Percentiles rank a stretch among this genome's conserved stretches.
phyloP scores from a whole-genome alignment of 1,140 invertebrate genomes.

The Habropoda laboriosa region DNA sequence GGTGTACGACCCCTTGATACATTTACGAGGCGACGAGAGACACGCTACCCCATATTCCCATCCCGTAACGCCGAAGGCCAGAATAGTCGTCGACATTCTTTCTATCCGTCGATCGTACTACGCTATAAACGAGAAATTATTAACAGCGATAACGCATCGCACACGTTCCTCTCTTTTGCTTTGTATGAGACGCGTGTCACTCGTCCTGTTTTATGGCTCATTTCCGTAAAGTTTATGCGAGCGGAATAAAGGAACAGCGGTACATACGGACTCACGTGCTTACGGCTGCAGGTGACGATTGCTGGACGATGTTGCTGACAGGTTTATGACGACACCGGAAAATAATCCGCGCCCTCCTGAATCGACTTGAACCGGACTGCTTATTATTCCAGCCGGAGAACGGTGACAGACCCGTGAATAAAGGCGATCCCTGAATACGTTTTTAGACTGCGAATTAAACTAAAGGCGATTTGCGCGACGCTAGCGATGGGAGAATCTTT shows the following conservation, averaged over 20 bases:
- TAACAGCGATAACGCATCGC: constrained; percentile 1
- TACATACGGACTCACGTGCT: constrained; percentile 24
- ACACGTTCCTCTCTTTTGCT: background rate
- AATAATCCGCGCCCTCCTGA: constrained; percentile 56
- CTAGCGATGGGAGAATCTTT: constrained; percentile 24
- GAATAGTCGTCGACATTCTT: too few relatives aligned
- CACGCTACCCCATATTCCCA: background rate
- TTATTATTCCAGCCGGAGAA: constrained; percentile 63
- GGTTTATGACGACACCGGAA: constrained; percentile 63
- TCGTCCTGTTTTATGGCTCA: constrained; percentile 40
- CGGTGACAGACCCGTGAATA: constrained; percentile 55
- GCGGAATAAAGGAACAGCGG: constrained; percentile 46
- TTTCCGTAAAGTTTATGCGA: constrained; percentile 53
- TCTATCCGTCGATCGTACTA: background rate
- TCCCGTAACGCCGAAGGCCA: background rate
- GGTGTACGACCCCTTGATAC: too few relatives aligned
- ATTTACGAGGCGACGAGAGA: too few relatives aligned
- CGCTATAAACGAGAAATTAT: background rate
- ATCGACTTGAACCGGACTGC: constrained; percentile 46
- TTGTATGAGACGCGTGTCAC: constrained; percentile 18
- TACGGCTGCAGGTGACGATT: constrained; percentile 54
- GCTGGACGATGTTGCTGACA: constrained; percentile 59
- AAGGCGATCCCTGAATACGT: constrained; percentile 46
- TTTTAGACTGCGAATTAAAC: constrained; percentile 50
- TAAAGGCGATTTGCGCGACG: constrained; percentile 33